phyloP scores from a whole-genome alignment of 2,888 invertebrate genomes.

The Notocelia uddmanniana region DNA sequence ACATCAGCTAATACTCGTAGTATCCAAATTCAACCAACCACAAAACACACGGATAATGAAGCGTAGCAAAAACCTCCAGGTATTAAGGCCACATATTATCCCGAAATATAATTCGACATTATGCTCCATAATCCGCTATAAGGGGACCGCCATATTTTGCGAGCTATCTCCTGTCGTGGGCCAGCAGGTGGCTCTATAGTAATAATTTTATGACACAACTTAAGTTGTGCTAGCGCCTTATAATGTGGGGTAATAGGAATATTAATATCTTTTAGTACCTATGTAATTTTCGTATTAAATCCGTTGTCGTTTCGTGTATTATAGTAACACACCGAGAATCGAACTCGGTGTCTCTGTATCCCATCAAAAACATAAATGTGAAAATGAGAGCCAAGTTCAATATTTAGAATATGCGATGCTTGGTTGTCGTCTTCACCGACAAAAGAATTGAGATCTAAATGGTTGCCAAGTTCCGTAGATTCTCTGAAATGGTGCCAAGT shows the following conservation, averaged over 20 bases:
- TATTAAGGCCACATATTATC: constrained; percentile 46
- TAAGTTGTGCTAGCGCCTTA: constrained; percentile 27
- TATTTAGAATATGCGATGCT: too few species aligned
- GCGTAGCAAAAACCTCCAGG: constrained; percentile 27
- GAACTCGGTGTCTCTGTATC: too few species aligned
- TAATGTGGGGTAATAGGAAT: constrained; percentile 31
- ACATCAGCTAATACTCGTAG: too few species aligned
- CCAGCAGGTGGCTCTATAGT: constrained; percentile 40
- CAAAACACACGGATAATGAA: constrained; percentile 31
- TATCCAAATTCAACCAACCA: constrained; percentile 1
- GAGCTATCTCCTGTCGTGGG: constrained; percentile 33
- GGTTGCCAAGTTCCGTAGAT: too few species aligned
- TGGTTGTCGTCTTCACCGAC: too few species aligned
- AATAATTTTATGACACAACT: constrained; percentile 42
- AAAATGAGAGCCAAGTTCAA: too few species aligned
- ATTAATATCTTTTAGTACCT: background rate
- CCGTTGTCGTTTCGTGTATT: too few species aligned
- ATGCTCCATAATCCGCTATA: constrained; percentile 43
- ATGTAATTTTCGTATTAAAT: background rate
- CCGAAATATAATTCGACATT: constrained; percentile 44
- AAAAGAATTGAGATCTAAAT: too few species aligned
- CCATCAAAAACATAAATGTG: too few species aligned
- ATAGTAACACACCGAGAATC: too few species aligned
- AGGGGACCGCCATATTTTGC: constrained; percentile 41
- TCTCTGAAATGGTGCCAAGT: too few species aligned